phyloP scores from a whole-genome alignment of 2,113 vertebrate species.

The Microcebus jonahi region DNA sequence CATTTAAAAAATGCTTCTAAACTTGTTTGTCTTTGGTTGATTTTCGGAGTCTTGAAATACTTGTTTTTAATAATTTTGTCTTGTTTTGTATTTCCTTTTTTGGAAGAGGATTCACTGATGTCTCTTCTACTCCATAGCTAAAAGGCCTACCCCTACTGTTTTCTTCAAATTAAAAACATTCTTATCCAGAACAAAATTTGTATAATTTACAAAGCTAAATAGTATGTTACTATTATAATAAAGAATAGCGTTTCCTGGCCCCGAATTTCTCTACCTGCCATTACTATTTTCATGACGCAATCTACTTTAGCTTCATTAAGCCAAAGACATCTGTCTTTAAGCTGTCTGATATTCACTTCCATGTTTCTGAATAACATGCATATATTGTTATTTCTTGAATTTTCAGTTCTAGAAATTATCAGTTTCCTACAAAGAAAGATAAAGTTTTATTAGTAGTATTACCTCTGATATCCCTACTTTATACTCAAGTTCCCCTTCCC shows the following conservation, averaged over 20 bases:
- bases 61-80: not conserved
- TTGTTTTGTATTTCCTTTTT: not conserved
- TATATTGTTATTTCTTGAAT: not conserved
- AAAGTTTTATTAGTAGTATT: not conserved
- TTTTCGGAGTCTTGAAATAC: not conserved
- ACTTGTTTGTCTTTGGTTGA: not conserved
- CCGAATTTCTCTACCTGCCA: not conserved
- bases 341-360: not conserved
- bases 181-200: not conserved
- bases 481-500: not conserved
- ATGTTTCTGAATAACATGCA: not conserved
- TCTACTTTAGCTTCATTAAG: not conserved
- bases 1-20: not conserved
- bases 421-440: not conserved
- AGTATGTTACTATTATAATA: not conserved
- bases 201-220: not conserved
- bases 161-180: not conserved
- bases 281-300: not conserved
- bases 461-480: not conserved
- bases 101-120: not conserved
- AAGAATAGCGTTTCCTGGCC: not conserved
- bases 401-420: not conserved
- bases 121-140: not conserved
- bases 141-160: not conserved
- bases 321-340: not conserved